A percentile compares a stretch with the other conserved stretches of the same genome.
These are phyloP conservation scores for Accipiter cooperii DNA, from an alignment of 2,113 vertebrate species.

Conservation along the genomic window DNA sequence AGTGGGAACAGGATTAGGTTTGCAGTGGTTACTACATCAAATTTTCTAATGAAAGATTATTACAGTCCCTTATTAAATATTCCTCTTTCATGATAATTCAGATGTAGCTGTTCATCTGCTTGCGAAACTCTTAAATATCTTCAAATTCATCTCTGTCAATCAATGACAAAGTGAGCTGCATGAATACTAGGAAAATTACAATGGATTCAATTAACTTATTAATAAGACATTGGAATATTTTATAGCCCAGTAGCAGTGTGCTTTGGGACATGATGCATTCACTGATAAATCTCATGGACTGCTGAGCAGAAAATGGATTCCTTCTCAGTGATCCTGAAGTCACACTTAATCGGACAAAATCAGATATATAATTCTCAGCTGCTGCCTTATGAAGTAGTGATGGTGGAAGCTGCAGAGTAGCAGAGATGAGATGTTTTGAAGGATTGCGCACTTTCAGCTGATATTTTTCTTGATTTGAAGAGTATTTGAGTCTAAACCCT, in stretches of 20 bases:
- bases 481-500: not conserved
- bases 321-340: slow-evolving; percentile 21
- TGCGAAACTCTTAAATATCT: slow-evolving; percentile 51
- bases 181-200: slow-evolving; percentile 38
- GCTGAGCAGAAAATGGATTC: slow-evolving; percentile 42
- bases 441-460: not conserved
- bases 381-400: not conserved
- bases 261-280: slow-evolving; percentile 41
- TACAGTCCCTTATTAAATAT: slow-evolving; percentile 27
- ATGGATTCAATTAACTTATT: slow-evolving; percentile 63
- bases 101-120: slow-evolving; percentile 36
- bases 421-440: not conserved
- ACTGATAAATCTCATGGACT: slow-evolving; percentile 24
- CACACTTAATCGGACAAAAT: not conserved
- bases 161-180: slow-evolving; percentile 47
- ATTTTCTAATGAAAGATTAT: slow-evolving; percentile 44
- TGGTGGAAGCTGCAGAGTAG: not conserved
- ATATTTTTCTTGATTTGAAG: not conserved
- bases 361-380: not conserved
- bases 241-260: not conserved
- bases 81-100: slow-evolving; percentile 37
- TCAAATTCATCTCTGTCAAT: slow-evolving; percentile 59
- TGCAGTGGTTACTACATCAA: slow-evolving; percentile 20
- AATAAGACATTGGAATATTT: slow-evolving; percentile 55
- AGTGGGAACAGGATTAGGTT: not conserved